Conservation (phyloP, 1,140 invertebrate genomes). For the Popillia japonica region DNA sequence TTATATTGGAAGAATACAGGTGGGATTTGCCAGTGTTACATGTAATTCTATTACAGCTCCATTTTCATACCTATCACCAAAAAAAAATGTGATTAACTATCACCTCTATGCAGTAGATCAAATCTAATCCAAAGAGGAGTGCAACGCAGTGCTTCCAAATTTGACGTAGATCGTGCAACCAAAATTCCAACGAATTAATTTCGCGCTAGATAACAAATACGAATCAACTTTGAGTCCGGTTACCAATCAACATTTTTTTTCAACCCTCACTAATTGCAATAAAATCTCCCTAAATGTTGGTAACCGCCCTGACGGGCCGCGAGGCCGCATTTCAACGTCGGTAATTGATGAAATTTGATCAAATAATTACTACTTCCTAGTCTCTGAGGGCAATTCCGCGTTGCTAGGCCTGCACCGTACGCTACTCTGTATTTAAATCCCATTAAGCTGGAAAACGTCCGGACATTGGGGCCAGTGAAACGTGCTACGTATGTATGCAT, state of each 20-base stretch:
- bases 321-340: background rate
- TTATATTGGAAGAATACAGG: no score
- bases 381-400: constrained; percentile 4
- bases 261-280: background rate
- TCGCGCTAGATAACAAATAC: no score
- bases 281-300: background rate
- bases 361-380: constrained; percentile 2
- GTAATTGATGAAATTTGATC: constrained; percentile 27
- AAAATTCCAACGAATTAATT: no score
- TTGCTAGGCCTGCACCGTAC: background rate
- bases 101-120: no score
- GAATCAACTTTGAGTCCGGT: no score
- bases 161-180: no score
- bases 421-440: constrained; percentile 2
- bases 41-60: no score
- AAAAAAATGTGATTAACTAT: no score
- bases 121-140: no score
- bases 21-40: no score
- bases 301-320: background rate
- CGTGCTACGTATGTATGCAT: background rate
- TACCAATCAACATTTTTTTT: background rate
- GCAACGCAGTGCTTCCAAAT: no score
- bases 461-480: background rate
- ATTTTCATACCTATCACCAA: no score
- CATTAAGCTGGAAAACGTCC: background rate